These are phyloP conservation scores for Cerceris ruficornis DNA, from an alignment of 2,888 invertebrate genomes.

Conservation along the genomic window DNA sequence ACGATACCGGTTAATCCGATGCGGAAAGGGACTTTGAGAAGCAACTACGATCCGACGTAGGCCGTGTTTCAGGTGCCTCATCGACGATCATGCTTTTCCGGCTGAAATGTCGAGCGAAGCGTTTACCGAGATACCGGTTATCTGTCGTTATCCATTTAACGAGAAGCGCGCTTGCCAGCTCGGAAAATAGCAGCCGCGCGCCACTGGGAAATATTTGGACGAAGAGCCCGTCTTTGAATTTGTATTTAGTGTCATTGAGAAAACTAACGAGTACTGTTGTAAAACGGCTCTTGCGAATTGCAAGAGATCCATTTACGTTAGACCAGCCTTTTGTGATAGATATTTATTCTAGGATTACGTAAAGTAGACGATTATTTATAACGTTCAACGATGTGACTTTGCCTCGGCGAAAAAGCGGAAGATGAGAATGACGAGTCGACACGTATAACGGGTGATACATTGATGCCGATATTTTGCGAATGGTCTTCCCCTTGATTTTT, in stretches of 20 bases:
- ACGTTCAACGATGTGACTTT: conserved; percentile 33
- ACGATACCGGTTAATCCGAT: too few species aligned
- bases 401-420: conserved; percentile 6
- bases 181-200: conserved; percentile 33
- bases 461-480: conserved; percentile 47
- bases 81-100: too few species aligned
- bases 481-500: conserved; percentile 59
- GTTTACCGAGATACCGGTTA: too few species aligned
- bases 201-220: conserved; percentile 59
- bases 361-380: conserved; percentile 71
- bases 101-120: too few species aligned
- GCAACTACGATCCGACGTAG: too few species aligned
- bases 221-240: conserved; percentile 32
- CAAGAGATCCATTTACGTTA: conserved; percentile 57
- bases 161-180: too few species aligned
- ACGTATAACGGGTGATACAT: neutral
- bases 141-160: too few species aligned
- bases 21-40: too few species aligned
- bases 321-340: conserved; percentile 80
- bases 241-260: conserved; percentile 24
- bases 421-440: conserved; percentile 31
- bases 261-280: conserved; percentile 14
- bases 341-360: conserved; percentile 79
- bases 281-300: conserved; percentile 20
- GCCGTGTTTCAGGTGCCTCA: too few species aligned